Percentiles rank a stretch among this genome's conserved stretches.
phyloP scores from a whole-genome alignment of 37 sponge, comb jelly and placozoan species.

The Beroe forskalii region DNA sequence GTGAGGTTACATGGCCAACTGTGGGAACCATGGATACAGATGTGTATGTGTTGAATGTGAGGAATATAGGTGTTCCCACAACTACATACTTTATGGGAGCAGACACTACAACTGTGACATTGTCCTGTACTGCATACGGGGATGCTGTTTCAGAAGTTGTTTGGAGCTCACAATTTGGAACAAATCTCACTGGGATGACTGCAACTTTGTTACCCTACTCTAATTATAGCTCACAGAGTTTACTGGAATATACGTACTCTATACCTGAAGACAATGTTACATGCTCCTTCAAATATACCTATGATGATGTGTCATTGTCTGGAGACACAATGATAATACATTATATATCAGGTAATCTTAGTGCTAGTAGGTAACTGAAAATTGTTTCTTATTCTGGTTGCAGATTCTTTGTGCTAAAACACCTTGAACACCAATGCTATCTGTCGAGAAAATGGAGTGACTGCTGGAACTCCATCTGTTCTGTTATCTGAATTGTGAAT shows the following conservation, averaged over 20 bases:
- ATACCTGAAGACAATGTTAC: background rate
- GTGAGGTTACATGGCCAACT: background rate
- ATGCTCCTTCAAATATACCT: background rate
- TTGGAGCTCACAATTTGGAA: background rate
- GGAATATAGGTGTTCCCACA: background rate
- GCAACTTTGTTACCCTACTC: background rate
- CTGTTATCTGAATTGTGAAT: too few relatives aligned
- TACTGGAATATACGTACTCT: background rate
- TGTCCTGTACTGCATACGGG: conserved; percentile 33
- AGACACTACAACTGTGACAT: background rate
- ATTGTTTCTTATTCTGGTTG: too few relatives aligned
- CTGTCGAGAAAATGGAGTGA: too few relatives aligned
- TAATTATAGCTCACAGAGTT: background rate
- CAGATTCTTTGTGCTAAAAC: too few relatives aligned
- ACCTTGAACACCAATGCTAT: too few relatives aligned
- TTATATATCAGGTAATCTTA: background rate
- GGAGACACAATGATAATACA: background rate
- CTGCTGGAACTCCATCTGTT: too few relatives aligned
- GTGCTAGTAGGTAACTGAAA: too few relatives aligned
- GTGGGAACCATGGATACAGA: background rate
- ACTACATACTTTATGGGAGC: background rate
- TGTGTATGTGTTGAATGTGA: background rate
- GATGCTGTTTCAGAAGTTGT: background rate
- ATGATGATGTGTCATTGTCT: background rate
- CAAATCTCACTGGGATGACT: background rate